phyloP scores from a whole-genome alignment of 1,140 invertebrate genomes.

The Drosophila erecta region DNA sequence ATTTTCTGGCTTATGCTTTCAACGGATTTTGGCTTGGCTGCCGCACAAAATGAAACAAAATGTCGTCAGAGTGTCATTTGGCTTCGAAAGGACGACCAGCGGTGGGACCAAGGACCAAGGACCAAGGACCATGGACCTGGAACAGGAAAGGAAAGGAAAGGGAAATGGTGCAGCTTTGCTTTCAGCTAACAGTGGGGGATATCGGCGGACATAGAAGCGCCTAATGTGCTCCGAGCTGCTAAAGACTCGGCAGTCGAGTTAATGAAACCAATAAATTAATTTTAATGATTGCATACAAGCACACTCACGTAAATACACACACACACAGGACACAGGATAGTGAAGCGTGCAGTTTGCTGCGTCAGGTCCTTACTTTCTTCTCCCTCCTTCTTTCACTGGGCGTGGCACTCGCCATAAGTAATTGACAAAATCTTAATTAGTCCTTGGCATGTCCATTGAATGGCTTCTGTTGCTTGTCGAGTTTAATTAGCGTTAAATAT shows the following conservation, averaged over 20 bases:
- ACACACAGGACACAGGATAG: slow-evolving; percentile 10
- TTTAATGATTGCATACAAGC: slow-evolving; percentile 79
- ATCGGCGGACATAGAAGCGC: slow-evolving; percentile 38
- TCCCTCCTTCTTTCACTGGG: slow-evolving; percentile 22
- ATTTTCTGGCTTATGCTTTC: slow-evolving; percentile 77
- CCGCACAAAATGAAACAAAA: slow-evolving; percentile 63
- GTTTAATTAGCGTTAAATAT: slow-evolving; percentile 77
- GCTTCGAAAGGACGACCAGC: slow-evolving; percentile 48
- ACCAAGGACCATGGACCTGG: neutral
- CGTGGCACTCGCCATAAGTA: slow-evolving; percentile 79
- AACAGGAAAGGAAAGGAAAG: neutral
- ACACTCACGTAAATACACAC: slow-evolving; percentile 24
- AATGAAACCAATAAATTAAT: slow-evolving; percentile 84
- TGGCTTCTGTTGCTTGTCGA: slow-evolving; percentile 73
- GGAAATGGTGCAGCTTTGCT: slow-evolving; percentile 49
- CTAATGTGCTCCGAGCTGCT: slow-evolving; percentile 70
- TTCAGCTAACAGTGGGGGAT: neutral
- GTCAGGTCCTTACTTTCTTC: slow-evolving; percentile 42
- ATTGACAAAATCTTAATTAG: slow-evolving; percentile 83
- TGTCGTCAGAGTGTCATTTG: slow-evolving; percentile 77
- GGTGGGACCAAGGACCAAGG: neutral
- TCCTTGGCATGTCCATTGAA: slow-evolving; percentile 80
- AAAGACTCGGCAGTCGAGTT: slow-evolving; percentile 76
- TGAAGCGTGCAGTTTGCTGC: slow-evolving; percentile 70
- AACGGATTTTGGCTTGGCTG: slow-evolving; percentile 74